Percentiles rank a stretch among this genome's conserved stretches.
Evolutionary conservation across 2,113 vertebrate species (phyloP).

Genomic region (Rhadina sibilatrix): DNA sequence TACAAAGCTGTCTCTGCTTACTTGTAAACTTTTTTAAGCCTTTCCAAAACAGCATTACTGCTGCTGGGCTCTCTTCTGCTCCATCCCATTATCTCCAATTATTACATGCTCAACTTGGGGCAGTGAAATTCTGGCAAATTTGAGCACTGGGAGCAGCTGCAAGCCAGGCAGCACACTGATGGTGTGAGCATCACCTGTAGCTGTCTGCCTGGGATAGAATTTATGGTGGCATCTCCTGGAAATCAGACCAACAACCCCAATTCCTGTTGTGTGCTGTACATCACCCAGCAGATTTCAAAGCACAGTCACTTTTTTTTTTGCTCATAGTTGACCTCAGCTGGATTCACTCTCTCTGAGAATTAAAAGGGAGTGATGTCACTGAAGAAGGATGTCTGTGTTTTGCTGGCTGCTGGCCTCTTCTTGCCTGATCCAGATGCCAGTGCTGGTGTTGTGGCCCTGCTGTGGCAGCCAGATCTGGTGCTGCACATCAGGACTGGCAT

Average conservation of each 20-base stretch:
- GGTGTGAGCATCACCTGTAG: background rate
- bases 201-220: background rate
- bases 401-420: background rate
- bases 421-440: background rate
- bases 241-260: background rate
- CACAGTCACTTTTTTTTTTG: background rate
- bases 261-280: background rate
- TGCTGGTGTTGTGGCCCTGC: background rate
- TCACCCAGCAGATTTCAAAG: background rate
- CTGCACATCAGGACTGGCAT: background rate
- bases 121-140: background rate
- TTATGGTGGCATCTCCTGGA: background rate
- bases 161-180: background rate
- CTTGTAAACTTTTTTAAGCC: background rate
- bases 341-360: background rate
- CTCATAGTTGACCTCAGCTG: background rate
- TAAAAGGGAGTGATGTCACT: background rate
- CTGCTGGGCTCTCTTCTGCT: background rate
- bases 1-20: background rate
- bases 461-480: background rate
- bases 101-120: background rate
- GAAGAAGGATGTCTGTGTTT: background rate
- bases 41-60: background rate
- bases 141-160: background rate
- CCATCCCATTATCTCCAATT: background rate